Conservation (phyloP, 2,113 vertebrate species). For the Nothobranchius kuhntae region DNA sequence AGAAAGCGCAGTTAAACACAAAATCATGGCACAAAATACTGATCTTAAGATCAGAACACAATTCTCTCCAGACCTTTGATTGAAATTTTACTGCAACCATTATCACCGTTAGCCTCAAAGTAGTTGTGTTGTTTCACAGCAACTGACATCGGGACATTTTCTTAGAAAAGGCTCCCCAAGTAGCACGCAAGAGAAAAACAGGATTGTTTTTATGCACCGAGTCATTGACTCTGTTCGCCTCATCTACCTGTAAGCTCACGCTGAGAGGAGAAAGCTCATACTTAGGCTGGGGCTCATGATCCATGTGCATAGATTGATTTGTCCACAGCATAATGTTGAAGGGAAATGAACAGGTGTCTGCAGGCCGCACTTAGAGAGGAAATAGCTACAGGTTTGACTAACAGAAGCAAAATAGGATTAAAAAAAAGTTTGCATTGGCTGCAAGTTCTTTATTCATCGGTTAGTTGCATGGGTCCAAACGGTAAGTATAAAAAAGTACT, state of each 20-base stretch:
- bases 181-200: neutral
- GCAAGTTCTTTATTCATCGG: no score
- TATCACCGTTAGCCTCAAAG: neutral
- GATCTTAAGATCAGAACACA: neutral
- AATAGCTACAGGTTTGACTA: neutral
- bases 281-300: neutral
- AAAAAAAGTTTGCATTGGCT: neutral
- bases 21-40: no score
- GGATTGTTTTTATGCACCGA: neutral
- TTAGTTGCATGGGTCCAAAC: no score
- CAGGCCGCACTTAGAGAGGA: neutral
- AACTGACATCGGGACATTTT: neutral
- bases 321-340: slow-evolving; percentile 2
- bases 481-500: no score
- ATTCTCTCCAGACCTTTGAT: slow-evolving; percentile 1
- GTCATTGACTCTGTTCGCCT: slow-evolving; percentile 8
- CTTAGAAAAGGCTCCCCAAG: neutral
- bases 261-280: neutral
- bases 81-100: neutral
- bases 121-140: neutral
- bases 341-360: slow-evolving; percentile 1
- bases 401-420: neutral
- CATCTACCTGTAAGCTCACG: slow-evolving; percentile 6
- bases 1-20: no score
- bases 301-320: slow-evolving; percentile 7